Evolutionary conservation across 1,140 invertebrate genomes (phyloP), one percentile per base, ranked within the genome.

Genomic region (Asobara japonica): DNA sequence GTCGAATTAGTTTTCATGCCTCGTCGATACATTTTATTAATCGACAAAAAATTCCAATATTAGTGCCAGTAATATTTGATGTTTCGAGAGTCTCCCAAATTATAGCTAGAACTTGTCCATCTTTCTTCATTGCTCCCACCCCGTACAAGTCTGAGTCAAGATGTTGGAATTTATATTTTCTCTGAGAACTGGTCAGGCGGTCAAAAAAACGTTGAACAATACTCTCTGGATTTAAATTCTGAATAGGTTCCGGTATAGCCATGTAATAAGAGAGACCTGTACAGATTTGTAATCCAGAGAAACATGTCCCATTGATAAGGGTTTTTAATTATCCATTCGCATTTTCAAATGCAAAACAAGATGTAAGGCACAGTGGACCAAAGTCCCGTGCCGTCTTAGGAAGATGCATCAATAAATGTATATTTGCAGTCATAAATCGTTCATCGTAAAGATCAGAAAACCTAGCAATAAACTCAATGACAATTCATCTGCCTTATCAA

Each of bases 391-490:
- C 69, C 30, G 1, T 56, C 3, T 65, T 18, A 13, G 73, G 18
- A 10, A 74, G 20, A 16, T 71, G 62, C 1, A 70, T 31, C 25
- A 71, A 4, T 4, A 27, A 13, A 68, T 74, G 73, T 0, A 74
- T 6, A 25, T 65, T 69, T 0, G 20, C 22, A 1, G 41, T 27
- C 29, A 69, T 65, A 29, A 56, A 25, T 27, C 27, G 6, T 27
- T n/a, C 7, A 0, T 30, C 62, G 29, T 69, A 74, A 27, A 74
- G n/a, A 38, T 51, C 16, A 33, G 48, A 22, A 45, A 70, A 74
- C 5, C 31, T 36, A 3, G 6, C 2, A 8, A 70, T 62, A n/a
- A 65, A 69, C 0, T 69, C 13, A 18, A 11, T 22, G 33, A 69
- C 62, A 22, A 27, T 11, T 36, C 13, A 0, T 25, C 4, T 5